Evolutionary conservation across 2,888 invertebrate genomes (phyloP).

Genomic region (Heliconius ethilla): DNA sequence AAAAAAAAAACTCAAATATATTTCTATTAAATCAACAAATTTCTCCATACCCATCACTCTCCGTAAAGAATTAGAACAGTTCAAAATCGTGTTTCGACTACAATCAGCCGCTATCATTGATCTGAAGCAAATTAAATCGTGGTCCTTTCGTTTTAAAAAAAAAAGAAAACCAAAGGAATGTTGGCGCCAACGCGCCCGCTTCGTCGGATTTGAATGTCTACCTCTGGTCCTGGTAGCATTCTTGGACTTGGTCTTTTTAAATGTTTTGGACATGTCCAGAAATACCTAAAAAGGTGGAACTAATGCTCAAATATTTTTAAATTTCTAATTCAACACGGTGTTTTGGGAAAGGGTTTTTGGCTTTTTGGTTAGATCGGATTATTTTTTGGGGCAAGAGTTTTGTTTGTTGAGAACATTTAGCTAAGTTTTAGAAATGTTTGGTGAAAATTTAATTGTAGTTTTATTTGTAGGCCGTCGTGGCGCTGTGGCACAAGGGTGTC

Average conservation of each 20-base stretch:
- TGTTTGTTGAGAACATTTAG: background rate
- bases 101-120: slow-evolving; percentile 51
- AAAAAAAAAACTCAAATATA: background rate
- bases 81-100: slow-evolving; percentile 35
- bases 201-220: slow-evolving; percentile 74
- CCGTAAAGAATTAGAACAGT: slow-evolving; percentile 27
- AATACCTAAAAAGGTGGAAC: slow-evolving; percentile 34
- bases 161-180: slow-evolving; percentile 60
- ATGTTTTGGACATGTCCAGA: slow-evolving; percentile 41
- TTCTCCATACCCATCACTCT: slow-evolving; percentile 2
- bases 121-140: slow-evolving; percentile 74
- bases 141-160: slow-evolving; percentile 66
- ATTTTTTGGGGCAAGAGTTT: background rate
- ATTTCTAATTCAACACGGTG: slow-evolving; percentile 18
- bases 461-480: background rate
- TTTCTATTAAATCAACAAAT: background rate
- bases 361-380: background rate
- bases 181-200: slow-evolving; percentile 77
- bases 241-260: slow-evolving; percentile 60
- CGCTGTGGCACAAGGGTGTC: too few relatives aligned
- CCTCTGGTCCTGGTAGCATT: slow-evolving; percentile 49
- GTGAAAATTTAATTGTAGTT: too few relatives aligned
- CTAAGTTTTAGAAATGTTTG: too few relatives aligned
- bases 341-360: slow-evolving; percentile 14
- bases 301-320: slow-evolving; percentile 31